phyloP scores from a whole-genome alignment of 2,797 vertebrate species.

The Tenualosa thibaudeaui region DNA sequence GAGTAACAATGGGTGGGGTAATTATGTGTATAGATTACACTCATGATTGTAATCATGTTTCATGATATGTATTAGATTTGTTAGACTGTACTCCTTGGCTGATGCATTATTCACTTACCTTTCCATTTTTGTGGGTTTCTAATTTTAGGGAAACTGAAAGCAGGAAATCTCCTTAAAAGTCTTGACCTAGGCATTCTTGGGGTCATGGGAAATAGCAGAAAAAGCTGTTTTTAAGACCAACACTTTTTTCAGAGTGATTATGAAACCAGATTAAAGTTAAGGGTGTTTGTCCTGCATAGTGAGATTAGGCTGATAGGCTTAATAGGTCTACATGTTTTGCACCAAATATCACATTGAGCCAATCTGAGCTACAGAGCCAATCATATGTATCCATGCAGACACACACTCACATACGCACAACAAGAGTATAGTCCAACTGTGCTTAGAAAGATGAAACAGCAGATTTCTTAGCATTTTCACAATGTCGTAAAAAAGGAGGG shows the following conservation, averaged over 20 bases:
- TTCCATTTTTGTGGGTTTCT: neutral
- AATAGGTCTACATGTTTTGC: neutral
- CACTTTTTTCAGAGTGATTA: constrained; percentile 28
- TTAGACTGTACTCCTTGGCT: too few relatives aligned
- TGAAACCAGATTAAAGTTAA: constrained; percentile 34
- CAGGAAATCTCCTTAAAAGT: neutral
- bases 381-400: neutral
- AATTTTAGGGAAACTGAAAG: neutral
- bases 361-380: neutral
- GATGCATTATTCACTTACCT: too few relatives aligned
- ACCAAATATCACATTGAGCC: neutral
- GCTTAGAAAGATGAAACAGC: too few relatives aligned
- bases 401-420: neutral
- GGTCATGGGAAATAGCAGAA: constrained; percentile 10
- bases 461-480: too few relatives aligned
- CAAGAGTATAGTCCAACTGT: too few relatives aligned
- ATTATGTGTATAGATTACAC: too few relatives aligned
- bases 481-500: too few relatives aligned
- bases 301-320: constrained; percentile 7
- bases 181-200: neutral
- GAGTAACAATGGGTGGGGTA: too few relatives aligned
- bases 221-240: constrained; percentile 28
- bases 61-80: too few relatives aligned
- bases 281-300: neutral
- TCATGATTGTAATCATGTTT: too few relatives aligned